phyloP scores from a whole-genome alignment of 1,140 invertebrate species.

The Pinna nobilis region DNA sequence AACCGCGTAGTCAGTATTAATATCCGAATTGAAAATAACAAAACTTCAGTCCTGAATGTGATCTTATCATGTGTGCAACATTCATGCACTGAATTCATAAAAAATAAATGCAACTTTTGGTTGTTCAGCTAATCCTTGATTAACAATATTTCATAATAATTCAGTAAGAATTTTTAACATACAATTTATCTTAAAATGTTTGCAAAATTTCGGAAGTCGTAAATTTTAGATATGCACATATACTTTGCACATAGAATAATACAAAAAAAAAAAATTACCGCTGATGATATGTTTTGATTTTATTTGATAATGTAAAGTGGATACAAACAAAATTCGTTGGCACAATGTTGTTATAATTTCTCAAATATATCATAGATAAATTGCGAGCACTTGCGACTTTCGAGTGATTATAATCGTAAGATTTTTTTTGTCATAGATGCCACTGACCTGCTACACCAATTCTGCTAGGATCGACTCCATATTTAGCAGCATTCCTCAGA shows the following conservation, averaged over 20 bases:
- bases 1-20: background rate
- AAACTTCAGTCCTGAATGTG: background rate
- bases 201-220: too few relatives aligned
- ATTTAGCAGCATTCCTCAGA: constrained; percentile 48
- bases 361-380: background rate
- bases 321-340: background rate
- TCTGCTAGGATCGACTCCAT: constrained; percentile 45
- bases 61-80: too few relatives aligned
- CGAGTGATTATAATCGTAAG: background rate
- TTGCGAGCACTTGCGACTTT: background rate
- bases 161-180: too few relatives aligned
- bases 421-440: background rate
- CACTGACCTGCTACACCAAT: constrained; percentile 52
- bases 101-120: background rate
- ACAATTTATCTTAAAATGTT: too few relatives aligned
- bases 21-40: background rate
- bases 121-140: too few relatives aligned
- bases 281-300: background rate
- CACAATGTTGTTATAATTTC: background rate
- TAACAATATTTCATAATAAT: too few relatives aligned
- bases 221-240: too few relatives aligned
- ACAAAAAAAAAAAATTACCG: background rate
- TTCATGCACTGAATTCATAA: background rate
- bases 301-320: background rate
- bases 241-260: too few relatives aligned